These are phyloP conservation scores for Equus przewalskii DNA, from an alignment of 2,113 vertebrate species.

Conservation along the genomic window DNA sequence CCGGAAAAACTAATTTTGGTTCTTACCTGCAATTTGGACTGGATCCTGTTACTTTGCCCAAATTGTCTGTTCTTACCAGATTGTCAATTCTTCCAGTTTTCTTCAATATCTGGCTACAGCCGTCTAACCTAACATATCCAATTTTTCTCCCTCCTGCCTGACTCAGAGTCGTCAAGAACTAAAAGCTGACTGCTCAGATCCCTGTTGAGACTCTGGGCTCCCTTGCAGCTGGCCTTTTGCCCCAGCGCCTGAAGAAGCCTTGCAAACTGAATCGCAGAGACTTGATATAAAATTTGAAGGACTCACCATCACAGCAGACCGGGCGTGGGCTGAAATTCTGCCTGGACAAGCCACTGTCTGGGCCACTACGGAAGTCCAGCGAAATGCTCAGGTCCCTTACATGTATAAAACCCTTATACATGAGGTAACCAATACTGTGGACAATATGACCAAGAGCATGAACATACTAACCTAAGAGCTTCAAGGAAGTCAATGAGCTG, in stretches of 20 bases:
- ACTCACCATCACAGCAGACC: background rate
- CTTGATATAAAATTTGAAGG: conserved; percentile 11
- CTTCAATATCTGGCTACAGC: background rate
- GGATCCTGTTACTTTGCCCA: background rate
- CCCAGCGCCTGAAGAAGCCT: background rate
- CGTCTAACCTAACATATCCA: background rate
- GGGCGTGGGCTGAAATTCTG: background rate
- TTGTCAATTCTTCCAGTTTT: conserved; percentile 37
- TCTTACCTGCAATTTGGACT: background rate
- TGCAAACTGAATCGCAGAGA: background rate
- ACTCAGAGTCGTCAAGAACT: background rate
- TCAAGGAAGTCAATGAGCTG: conserved; percentile 19
- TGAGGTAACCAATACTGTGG: background rate
- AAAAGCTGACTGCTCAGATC: background rate
- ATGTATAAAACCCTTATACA: background rate
- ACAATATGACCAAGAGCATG: background rate
- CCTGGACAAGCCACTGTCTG: background rate
- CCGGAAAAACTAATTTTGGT: background rate
- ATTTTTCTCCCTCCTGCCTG: background rate
- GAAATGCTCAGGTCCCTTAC: background rate
- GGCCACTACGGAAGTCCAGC: background rate
- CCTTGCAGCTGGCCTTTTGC: background rate
- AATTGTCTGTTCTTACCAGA: conserved; percentile 2
- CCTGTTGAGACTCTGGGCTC: background rate
- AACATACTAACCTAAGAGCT: background rate